Percentiles rank a stretch among this genome's conserved stretches.
Evolutionary conservation across 2,113 vertebrate genomes (phyloP).

Genomic region (Mellivora capensis): DNA sequence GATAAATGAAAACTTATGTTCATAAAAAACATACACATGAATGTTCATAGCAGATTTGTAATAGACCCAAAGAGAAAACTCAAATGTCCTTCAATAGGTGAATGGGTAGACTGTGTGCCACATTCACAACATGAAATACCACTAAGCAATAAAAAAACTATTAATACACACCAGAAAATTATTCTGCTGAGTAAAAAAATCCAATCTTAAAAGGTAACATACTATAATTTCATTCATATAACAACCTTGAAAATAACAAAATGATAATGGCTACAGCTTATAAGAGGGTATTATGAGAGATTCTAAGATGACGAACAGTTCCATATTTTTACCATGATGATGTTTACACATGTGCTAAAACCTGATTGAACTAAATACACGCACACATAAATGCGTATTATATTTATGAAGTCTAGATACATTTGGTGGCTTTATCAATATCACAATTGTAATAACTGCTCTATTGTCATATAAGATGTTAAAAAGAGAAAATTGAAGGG

Average conservation of each 20-base stretch:
- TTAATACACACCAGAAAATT: background rate
- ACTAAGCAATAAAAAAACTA: background rate
- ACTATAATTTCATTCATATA: background rate
- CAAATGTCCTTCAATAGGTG: background rate
- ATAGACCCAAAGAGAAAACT: background rate
- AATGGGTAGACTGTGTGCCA: background rate
- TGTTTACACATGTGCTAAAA: background rate
- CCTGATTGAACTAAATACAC: background rate
- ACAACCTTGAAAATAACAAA: background rate
- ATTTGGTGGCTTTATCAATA: background rate
- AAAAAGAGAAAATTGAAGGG: background rate
- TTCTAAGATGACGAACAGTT: background rate
- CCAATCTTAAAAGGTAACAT: background rate
- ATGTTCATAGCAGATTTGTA: background rate
- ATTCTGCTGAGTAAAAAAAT: background rate
- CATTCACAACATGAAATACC: background rate
- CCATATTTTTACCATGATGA: background rate
- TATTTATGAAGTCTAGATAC: background rate
- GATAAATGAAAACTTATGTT: background rate
- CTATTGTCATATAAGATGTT: background rate
- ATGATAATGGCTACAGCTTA: background rate
- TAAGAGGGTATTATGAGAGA: background rate
- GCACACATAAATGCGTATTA: background rate
- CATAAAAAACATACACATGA: background rate
- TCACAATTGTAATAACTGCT: background rate